Percentiles rank a stretch among this genome's conserved stretches.
Conservation (phyloP, 1,140 invertebrate genomes). For the Brachionus manjavacas region DNA sequence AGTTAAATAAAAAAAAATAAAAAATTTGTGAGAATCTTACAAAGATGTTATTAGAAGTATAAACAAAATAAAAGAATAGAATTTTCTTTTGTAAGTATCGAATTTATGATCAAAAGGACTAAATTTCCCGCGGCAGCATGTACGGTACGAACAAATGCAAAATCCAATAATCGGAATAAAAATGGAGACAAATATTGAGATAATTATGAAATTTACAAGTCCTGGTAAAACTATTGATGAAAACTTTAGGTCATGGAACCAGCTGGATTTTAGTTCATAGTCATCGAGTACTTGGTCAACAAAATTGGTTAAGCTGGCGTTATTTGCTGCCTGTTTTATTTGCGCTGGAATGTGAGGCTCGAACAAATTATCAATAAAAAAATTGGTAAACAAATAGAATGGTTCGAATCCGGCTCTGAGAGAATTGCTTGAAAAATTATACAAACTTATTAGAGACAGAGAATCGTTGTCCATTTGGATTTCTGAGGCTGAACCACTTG, state of each 20-base stretch:
- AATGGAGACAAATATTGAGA: background rate
- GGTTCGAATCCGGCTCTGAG: conserved; percentile 13
- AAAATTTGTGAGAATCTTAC: background rate
- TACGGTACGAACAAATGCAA: background rate
- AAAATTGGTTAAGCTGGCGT: background rate
- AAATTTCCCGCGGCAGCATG: conserved; percentile 3
- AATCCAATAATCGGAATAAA: background rate
- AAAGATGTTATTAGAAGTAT: background rate
- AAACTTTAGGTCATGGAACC: background rate
- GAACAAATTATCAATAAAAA: conserved; percentile 27
- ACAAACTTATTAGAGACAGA: background rate
- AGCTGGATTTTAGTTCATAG: background rate
- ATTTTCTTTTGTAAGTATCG: conserved; percentile 16
- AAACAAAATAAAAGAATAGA: conserved; percentile 2
- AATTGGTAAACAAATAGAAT: conserved; percentile 28
- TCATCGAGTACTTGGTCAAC: background rate
- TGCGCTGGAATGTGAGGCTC: background rate
- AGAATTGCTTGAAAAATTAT: background rate
- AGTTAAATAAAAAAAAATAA: background rate
- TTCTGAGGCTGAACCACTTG: background rate
- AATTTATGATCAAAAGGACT: conserved; percentile 29
- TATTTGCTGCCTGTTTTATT: background rate
- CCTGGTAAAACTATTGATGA: background rate
- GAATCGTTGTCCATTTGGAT: background rate
- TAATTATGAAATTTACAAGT: background rate